Evolutionary conservation across 1,140 invertebrate genomes (phyloP).

Genomic region (Battus philenor): DNA sequence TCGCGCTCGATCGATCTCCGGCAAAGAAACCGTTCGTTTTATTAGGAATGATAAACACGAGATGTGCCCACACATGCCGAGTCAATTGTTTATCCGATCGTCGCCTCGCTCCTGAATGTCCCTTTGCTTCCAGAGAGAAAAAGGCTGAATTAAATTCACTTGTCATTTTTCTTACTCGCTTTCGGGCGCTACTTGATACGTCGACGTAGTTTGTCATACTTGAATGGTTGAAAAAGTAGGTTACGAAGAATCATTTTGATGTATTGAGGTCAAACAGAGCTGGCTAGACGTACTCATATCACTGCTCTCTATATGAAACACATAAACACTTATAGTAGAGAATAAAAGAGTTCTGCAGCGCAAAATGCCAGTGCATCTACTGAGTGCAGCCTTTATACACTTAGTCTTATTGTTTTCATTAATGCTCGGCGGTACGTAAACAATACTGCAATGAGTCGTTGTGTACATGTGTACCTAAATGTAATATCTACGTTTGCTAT

Average conservation of each 20-base stretch:
- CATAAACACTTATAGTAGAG: constrained; percentile 9
- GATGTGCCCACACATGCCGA: constrained; percentile 5
- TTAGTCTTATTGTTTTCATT: constrained; percentile 16
- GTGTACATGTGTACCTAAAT: not conserved
- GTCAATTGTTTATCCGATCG: constrained; percentile 17
- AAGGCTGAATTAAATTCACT: constrained; percentile 10
- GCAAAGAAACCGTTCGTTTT: constrained; percentile 19
- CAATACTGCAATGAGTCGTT: constrained; percentile 8
- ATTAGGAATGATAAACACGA: constrained; percentile 14
- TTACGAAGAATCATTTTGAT: constrained; percentile 15
- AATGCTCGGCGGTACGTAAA: constrained; percentile 15
- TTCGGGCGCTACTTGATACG: constrained; percentile 11
- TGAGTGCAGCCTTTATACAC: constrained; percentile 13
- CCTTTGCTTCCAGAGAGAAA: constrained; percentile 6
- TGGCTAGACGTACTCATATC: not conserved
- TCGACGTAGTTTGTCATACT: constrained; percentile 15
- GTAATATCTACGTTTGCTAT: constrained; percentile 3
- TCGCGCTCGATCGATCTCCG: constrained; percentile 36
- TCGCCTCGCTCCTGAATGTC: constrained; percentile 6
- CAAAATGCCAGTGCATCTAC: constrained; percentile 10
- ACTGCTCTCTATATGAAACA: not conserved
- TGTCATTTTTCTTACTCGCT: constrained; percentile 12
- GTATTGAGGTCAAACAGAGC: constrained; percentile 11
- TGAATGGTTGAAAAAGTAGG: constrained; percentile 16
- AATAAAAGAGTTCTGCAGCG: constrained; percentile 4